Conservation (phyloP, 2,113 vertebrate genomes). For the Psettodes erumei region DNA sequence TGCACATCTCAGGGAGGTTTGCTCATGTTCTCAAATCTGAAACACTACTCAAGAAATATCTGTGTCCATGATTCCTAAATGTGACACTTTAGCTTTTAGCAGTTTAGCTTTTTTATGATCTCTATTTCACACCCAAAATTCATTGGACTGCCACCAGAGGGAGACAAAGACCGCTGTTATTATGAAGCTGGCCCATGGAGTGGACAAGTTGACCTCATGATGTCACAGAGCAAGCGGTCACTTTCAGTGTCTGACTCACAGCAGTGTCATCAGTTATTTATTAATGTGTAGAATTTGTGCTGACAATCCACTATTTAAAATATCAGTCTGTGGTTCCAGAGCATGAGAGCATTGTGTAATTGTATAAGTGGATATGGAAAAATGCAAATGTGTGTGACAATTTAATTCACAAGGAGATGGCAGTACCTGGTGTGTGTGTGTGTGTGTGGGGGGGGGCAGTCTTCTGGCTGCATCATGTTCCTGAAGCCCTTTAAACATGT, state of each 20-base stretch:
- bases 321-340: not conserved
- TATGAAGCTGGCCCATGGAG: not conserved
- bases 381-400: no score
- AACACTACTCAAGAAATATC: not conserved
- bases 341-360: no score
- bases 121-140: not conserved
- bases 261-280: not conserved
- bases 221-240: no score
- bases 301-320: not conserved
- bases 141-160: conserved; percentile 45
- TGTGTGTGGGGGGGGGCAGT: no score
- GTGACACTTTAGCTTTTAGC: no score
- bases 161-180: conserved; percentile 50
- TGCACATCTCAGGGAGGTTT: not conserved
- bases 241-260: no score
- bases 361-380: no score
- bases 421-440: no score
- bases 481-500: not conserved
- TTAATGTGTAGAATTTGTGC: not conserved
- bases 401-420: not conserved
- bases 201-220: not conserved
- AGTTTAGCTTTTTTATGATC: no score
- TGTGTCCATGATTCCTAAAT: not conserved
- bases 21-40: no score
- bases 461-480: not conserved